These are phyloP conservation scores for Melanophora roralis DNA, from an alignment of 2,888 invertebrate species.

Conservation along the genomic window DNA sequence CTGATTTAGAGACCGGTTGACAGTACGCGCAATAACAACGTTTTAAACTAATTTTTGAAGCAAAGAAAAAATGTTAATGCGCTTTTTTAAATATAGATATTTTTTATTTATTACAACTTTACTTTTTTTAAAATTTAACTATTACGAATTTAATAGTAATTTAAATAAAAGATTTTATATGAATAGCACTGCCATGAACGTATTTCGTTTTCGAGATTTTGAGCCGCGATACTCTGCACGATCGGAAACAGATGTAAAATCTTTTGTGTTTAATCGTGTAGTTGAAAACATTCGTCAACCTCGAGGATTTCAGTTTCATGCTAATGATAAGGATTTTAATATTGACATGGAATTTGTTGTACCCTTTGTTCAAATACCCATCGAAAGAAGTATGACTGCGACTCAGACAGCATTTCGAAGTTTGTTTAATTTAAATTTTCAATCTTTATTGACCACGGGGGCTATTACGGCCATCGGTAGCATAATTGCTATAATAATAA, in stretches of 20 bases:
- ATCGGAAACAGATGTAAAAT: neutral
- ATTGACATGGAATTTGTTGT: slow-evolving; percentile 81
- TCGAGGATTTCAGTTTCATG: slow-evolving; percentile 72
- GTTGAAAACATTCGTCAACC: slow-evolving; percentile 62
- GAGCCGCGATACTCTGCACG: slow-evolving; percentile 65
- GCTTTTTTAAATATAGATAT: neutral
- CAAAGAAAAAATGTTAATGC: slow-evolving; percentile 24
- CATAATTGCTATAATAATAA: slow-evolving; percentile 67
- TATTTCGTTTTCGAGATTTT: slow-evolving; percentile 70
- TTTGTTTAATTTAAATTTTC: slow-evolving; percentile 79
- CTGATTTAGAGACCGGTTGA: slow-evolving; percentile 31
- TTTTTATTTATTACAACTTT: slow-evolving; percentile 11
- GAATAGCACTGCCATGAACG: slow-evolving; percentile 59
- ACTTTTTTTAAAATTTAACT: slow-evolving; percentile 26
- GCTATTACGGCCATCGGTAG: slow-evolving; percentile 79
- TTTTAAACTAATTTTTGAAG: neutral
- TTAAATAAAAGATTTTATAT: slow-evolving; percentile 49
- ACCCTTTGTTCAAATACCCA: slow-evolving; percentile 81
- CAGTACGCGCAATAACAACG: neutral
- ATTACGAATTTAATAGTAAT: slow-evolving; percentile 59
- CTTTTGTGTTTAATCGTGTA: neutral
- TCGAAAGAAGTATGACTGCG: slow-evolving; percentile 76
- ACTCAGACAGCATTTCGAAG: slow-evolving; percentile 69
- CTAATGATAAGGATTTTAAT: slow-evolving; percentile 69
- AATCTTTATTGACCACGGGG: slow-evolving; percentile 79